Conservation (phyloP, 2,888 invertebrate species). For the Eupithecia dodoneata region DNA sequence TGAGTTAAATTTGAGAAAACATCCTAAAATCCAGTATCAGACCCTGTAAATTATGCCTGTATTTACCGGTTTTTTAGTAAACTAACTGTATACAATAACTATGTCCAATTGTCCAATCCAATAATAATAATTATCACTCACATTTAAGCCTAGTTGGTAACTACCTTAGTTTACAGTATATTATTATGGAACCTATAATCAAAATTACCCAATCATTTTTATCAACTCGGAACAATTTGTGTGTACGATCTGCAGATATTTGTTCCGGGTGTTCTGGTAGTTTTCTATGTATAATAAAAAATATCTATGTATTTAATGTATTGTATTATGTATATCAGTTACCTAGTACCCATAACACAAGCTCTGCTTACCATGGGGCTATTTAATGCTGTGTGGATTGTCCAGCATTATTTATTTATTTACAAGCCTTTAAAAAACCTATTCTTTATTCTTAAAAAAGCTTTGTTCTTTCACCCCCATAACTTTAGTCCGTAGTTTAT, state of each 20-base stretch:
- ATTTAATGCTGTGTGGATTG: no score
- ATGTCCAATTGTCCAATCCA: neutral
- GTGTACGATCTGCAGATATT: no score
- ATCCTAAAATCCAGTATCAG: neutral
- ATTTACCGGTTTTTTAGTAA: neutral
- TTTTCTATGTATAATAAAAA: no score
- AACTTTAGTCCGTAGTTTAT: slow-evolving; percentile 5
- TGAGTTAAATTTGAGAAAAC: neutral
- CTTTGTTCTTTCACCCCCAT: neutral
- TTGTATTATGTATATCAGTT: no score
- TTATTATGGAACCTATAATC: neutral
- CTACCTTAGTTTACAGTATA: neutral
- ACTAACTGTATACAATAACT: neutral
- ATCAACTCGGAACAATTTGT: no score
- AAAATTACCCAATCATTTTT: neutral
- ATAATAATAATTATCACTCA: neutral
- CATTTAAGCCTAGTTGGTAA: neutral
- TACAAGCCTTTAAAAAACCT: neutral
- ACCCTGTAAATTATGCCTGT: neutral
- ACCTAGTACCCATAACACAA: no score
- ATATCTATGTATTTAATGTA: no score
- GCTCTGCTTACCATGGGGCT: no score
- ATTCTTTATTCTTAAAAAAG: no score
- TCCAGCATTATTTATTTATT: no score
- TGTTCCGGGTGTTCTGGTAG: no score